Percentiles rank a stretch among this genome's conserved stretches.
These are phyloP conservation scores for Listrodromus nycthemerus DNA, from an alignment of 2,888 invertebrate genomes.

Conservation along the genomic window DNA sequence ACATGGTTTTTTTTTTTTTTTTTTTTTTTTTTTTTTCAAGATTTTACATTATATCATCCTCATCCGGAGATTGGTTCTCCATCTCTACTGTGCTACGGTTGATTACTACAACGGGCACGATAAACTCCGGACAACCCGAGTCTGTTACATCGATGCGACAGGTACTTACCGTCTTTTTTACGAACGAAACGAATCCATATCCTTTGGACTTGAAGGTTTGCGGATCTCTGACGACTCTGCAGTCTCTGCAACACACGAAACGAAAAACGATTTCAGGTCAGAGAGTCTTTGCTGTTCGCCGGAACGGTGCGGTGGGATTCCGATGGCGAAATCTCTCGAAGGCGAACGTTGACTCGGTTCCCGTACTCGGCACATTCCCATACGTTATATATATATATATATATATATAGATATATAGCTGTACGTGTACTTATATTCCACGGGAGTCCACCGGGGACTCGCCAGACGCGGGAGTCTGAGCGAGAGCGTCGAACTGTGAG, in stretches of 20 bases:
- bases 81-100: neutral
- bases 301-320: neutral
- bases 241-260: conserved; percentile 91
- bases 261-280: conserved; percentile 54
- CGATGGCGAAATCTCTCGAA: conserved; percentile 19
- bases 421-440: conserved; percentile 31
- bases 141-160: neutral
- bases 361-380: neutral
- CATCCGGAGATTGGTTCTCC: conserved; percentile 24
- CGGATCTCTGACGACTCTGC: conserved; percentile 99
- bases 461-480: conserved; percentile 13
- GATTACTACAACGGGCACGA: neutral
- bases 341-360: conserved; percentile 28
- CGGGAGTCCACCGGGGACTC: conserved; percentile 12
- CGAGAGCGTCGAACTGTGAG: conserved; percentile 55
- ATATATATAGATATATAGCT: conserved; percentile 5
- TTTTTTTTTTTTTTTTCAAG: no score
- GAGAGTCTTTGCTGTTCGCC: conserved; percentile 9
- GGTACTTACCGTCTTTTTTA: conserved; percentile 96
- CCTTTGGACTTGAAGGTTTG: conserved; percentile 99
- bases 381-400: conserved; percentile 24
- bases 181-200: conserved; percentile 99
- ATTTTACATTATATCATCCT: neutral
- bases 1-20: no score
- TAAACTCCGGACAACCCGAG: neutral